Evolutionary conservation across 2,113 vertebrate species (phyloP), one percentile per base, ranked within the genome.

Genomic region (Osmerus eperlanus): DNA sequence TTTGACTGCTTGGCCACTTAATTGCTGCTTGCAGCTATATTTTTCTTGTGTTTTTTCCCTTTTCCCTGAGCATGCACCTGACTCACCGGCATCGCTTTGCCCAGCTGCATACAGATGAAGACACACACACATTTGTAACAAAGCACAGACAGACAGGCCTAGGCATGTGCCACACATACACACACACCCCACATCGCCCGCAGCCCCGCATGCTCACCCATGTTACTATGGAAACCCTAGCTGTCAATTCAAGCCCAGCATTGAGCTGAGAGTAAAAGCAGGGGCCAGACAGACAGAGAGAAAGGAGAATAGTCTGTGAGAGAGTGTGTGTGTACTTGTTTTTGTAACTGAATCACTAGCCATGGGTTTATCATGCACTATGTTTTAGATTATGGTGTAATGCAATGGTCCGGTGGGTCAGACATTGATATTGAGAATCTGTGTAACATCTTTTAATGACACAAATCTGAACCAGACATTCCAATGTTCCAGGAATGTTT

Each of bases 191-290:
- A 65, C 32, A 41, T 65, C 41, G 41, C 32, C 36, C 18, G 19
- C 36, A 65, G 64, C n/a, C 36, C 36, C 36, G 64, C 64, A 65
- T 65, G 64, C 36, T 65, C 64, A 21, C 64, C 64, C 32, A 11
- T 23, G 64, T 65, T 65, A 65, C 64, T 41, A 65, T 65, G 41
- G 41, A 41, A 65, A 65, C 64, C 36, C 11, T 16, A 60, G n/a
- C 41, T 41, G 64, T 65, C 64, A 65, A 65, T 65, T 65, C 64
- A 65, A 51, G 36, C n/a, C 36, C n/a, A 13, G 16, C 19, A 13
- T 12, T 51, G 64, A 19, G 29, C 58, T 6, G 18, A 21, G 58
- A 60, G 32, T 51, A 51, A 51, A 21, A 25, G 56, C 16, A 65
- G 16, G 7, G 63, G 61, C 61, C 61, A 32, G 28, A 63, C 28